These are phyloP conservation scores for Drosophila flavopinicola DNA, from an alignment of 2,888 invertebrate genomes.

Conservation along the genomic window DNA sequence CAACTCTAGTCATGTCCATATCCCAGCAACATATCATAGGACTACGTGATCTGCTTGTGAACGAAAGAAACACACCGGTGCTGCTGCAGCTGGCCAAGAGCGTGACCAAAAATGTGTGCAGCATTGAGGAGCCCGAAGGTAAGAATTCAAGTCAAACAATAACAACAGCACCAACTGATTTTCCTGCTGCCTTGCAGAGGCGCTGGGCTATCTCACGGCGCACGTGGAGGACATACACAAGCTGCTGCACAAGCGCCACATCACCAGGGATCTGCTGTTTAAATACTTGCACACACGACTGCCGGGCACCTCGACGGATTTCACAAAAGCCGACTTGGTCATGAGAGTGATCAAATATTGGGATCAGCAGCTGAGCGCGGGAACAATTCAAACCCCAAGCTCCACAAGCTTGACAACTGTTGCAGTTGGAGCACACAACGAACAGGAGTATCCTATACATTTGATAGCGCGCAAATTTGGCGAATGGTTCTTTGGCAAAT, in stretches of 20 bases:
- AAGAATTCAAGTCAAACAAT: background rate
- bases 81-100: conserved; percentile 72
- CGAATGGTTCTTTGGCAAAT: conserved; percentile 86
- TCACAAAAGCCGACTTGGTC: conserved; percentile 86
- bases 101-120: conserved; percentile 78
- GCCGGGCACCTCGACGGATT: conserved; percentile 83
- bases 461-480: conserved; percentile 86
- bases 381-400: background rate
- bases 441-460: conserved; percentile 80
- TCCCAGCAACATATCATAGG: conserved; percentile 62
- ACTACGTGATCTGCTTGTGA: conserved; percentile 70
- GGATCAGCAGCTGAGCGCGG: conserved; percentile 61
- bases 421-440: background rate
- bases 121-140: conserved; percentile 68
- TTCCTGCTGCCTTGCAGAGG: conserved; percentile 85
- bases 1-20: conserved; percentile 69
- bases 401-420: background rate
- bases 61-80: conserved; percentile 65
- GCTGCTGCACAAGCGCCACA: conserved; percentile 85
- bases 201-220: conserved; percentile 85
- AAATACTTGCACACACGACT: conserved; percentile 85
- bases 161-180: background rate
- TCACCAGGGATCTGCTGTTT: conserved; percentile 86
- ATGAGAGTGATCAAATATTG: conserved; percentile 85
- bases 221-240: conserved; percentile 85